These are phyloP conservation scores for Montifringilla adamsi DNA, from an alignment of 2,113 vertebrate species.

Conservation along the genomic window DNA sequence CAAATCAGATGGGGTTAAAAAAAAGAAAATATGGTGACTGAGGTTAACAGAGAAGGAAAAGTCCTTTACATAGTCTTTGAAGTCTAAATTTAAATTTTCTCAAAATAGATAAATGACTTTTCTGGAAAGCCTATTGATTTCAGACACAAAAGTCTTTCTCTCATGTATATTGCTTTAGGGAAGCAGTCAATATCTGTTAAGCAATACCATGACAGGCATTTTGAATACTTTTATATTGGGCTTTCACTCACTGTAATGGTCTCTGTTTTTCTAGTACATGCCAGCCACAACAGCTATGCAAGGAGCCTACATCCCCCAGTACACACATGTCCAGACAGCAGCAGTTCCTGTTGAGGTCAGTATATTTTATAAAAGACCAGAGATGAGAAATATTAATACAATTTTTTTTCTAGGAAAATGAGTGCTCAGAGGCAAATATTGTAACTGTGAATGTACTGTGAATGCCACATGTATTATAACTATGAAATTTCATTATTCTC, in stretches of 20 bases:
- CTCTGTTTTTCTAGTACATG: constrained; percentile 84
- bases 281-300: constrained; percentile 91
- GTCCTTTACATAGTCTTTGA: not conserved
- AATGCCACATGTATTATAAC: not conserved
- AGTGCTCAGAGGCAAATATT: not conserved
- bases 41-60: not conserved
- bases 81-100: not conserved
- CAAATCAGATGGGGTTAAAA: not conserved
- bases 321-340: constrained; percentile 88
- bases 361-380: constrained; percentile 21
- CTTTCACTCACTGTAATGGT: not conserved
- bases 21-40: not conserved
- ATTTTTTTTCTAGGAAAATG: not conserved
- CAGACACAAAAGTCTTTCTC: not conserved
- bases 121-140: not conserved
- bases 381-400: not conserved
- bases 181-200: not conserved
- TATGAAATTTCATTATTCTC: not conserved
- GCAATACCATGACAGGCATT: not conserved
- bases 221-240: not conserved
- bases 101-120: not conserved
- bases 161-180: not conserved
- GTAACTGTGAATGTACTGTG: not conserved
- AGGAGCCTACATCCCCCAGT: constrained; percentile 93
- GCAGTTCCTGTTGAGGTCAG: constrained; percentile 88